Conservation (phyloP, 1,140 invertebrate genomes). For the Ceratoteleas bidentatus region DNA sequence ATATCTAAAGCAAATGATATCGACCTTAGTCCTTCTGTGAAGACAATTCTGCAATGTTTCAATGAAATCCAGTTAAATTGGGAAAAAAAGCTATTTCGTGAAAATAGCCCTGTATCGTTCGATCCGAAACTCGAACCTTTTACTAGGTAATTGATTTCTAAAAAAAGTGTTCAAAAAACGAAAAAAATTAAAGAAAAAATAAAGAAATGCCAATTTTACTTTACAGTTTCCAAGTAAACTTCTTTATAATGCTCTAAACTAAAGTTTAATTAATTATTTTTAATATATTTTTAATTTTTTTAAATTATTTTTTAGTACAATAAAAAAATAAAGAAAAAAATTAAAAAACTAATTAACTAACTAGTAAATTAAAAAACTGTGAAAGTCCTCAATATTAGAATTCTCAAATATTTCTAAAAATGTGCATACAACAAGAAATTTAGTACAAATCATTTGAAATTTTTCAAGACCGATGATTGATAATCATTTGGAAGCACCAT, state of each 20-base stretch:
- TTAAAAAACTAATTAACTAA: too few relatives aligned
- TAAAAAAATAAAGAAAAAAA: too few relatives aligned
- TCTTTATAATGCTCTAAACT: too few relatives aligned
- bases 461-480: slow-evolving; percentile 86
- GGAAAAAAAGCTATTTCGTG: slow-evolving; percentile 81
- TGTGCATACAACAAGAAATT: too few relatives aligned
- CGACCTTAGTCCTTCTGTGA: slow-evolving; percentile 82
- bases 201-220: too few relatives aligned
- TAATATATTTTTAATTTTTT: neutral
- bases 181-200: too few relatives aligned
- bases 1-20: slow-evolving; percentile 79
- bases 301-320: neutral
- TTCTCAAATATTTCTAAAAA: too few relatives aligned
- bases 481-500: slow-evolving; percentile 86
- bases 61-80: slow-evolving; percentile 82
- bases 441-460: too few relatives aligned
- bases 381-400: too few relatives aligned
- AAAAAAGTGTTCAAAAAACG: neutral
- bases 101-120: slow-evolving; percentile 83
- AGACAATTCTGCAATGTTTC: slow-evolving; percentile 81
- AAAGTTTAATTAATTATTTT: neutral
- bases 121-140: slow-evolving; percentile 81
- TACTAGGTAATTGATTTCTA: slow-evolving; percentile 75
- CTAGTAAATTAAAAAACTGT: too few relatives aligned
- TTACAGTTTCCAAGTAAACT: too few relatives aligned